Evolutionary conservation across 2,797 vertebrate genomes (phyloP), one percentile per base, ranked within the genome.

Genomic region (Graptemys geographica): DNA sequence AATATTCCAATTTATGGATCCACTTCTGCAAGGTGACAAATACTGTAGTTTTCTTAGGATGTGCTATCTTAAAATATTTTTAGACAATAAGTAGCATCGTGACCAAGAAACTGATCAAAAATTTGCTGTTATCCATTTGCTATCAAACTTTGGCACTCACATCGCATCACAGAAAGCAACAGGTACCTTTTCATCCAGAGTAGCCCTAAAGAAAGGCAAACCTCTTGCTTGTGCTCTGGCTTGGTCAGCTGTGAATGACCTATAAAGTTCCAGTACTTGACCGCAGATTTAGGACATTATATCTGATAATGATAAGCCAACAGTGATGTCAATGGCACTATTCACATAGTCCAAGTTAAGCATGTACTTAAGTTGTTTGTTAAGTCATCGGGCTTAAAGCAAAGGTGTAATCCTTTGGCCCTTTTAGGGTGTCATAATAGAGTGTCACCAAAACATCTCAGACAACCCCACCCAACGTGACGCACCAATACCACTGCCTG

Each of bases 401-500:
- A 76, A 25, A 76, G 7, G 27, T 47, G 25, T 15, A 76, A 44
- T 47, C 5, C 4, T 76, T 76, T 44, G 25, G 11, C 44, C 12
- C 72, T 47, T 47, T 76, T 47, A 76, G 37, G 10, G 21, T 74
- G 37, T 27, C 25, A 76, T 47, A 76, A 47, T 27, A 28, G 41
- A 8, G 23, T 28, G 41, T 7, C 74, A 76, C 44, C 13, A 47
- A 47, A 76, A 76, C 27, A 47, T 12, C 74, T 76, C 27, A 28
- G 74, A 76, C 13, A 49, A 47, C 27, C 25, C 7, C 8, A 41
- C 19, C 18, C 23, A 47, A 12, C 3, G 5, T 80, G 2, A 1
- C 3, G 84, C 11, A 18, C 8, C 55, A 1, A 44, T 69, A 47
- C 1, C 3, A 0, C 3, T 51, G 3, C 1, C 90, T 28, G 81